Percentiles rank a stretch among this genome's conserved stretches.
These are phyloP conservation scores for Bruchidius siliquastri DNA, from an alignment of 2,888 invertebrate species.

Conservation along the genomic window DNA sequence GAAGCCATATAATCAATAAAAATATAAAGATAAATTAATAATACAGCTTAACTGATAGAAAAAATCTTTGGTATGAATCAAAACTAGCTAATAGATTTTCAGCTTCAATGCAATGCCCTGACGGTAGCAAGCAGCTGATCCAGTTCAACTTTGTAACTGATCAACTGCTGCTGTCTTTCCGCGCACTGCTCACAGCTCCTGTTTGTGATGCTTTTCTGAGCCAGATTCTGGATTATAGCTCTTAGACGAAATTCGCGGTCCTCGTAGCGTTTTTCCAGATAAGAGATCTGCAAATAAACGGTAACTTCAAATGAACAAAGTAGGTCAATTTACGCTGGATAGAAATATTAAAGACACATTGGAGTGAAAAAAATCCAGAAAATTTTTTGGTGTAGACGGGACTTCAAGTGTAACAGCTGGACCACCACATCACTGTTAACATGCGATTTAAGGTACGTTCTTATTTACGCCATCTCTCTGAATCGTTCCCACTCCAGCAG, in stretches of 20 bases:
- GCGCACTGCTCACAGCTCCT: constrained; percentile 45
- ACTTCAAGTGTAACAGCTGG: no score
- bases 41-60: constrained; percentile 1
- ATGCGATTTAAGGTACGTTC: no score
- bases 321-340: no score
- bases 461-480: no score
- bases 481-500: no score
- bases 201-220: constrained; percentile 42
- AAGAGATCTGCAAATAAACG: constrained; percentile 38
- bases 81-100: not conserved
- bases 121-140: constrained; percentile 46
- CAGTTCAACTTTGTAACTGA: constrained; percentile 46
- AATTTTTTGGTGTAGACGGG: no score
- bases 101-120: constrained; percentile 33
- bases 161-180: constrained; percentile 44
- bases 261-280: constrained; percentile 48
- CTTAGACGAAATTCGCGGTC: constrained; percentile 49
- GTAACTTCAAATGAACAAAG: not conserved
- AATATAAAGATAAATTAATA: constrained; percentile 9
- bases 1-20: not conserved
- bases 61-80: constrained; percentile 7
- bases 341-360: no score
- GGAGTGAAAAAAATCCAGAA: no score
- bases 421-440: no score
- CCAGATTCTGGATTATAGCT: constrained; percentile 47